Base-by-base conservation (phyloP, 2,888 invertebrate genomes). In the Sphaeridia pumilis region DNA sequence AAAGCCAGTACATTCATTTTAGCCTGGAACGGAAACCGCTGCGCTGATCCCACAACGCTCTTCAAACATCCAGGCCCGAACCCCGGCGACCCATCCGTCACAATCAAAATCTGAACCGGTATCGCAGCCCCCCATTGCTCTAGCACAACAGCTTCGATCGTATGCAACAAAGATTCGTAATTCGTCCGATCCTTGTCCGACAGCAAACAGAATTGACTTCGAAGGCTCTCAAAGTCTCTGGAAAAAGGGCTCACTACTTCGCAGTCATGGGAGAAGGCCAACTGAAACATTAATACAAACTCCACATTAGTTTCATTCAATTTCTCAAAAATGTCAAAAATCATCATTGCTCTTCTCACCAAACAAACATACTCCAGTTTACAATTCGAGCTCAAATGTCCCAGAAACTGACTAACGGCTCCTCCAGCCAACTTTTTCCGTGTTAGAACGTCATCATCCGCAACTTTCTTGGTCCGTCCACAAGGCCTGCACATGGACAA, bases 81-180 rank as follows among this genome's bases (percentile, higher is more conserved):
- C 22, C 85, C 85, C 27, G 79, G 73, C 56, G 79, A 81, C 22
- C 85, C 86, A 72, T 87, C 87, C 0, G 86, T 85, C 34, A 87
- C 76, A 28, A 85, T 69, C 26, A 87, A 74, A 51, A 83, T 80
- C 73, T 94, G 92, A 64, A 87, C 84, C 7, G 84, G 81, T 46
- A 84, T 86, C 60, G 85, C 82, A 56, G 81, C 82, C 4, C 92
- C 92, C 94, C 94, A 95, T 69, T 90, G 88, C 49, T 82, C 81
- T 31, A 85, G 75, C 31, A 93, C 79, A 47, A 88, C 74, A 66
- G 81, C 81, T 66, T 82, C 84, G 1, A 87, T 81, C 21, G 85
- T 87, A 65, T 81, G 78, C 2, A 94, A 73, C 45, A 86, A 86
- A 4, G 79, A 77, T 67, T 87, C 83, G 55, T 92, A 77, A 66